Conservation (phyloP, 2,797 vertebrate genomes). For the Sebastes cheni region DNA sequence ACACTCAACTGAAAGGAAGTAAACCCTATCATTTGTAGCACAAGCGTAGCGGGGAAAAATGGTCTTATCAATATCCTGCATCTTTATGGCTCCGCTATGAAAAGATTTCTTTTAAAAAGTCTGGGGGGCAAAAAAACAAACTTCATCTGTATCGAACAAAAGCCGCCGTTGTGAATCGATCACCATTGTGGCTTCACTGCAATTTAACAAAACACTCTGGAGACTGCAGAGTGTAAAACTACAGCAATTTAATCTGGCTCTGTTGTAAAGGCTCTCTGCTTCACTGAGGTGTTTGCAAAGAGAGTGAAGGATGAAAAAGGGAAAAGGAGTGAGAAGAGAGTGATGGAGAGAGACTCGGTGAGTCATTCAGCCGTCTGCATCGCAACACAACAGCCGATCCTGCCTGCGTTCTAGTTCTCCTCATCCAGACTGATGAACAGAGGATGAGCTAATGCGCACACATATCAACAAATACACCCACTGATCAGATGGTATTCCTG, state of each 20-base stretch:
- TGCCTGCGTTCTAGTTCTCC: slow-evolving; percentile 13
- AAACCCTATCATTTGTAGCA: slow-evolving; percentile 10
- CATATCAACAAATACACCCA: slow-evolving; percentile 20
- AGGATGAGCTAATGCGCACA: background rate
- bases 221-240: slow-evolving; percentile 23
- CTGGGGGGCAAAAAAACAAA: background rate
- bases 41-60: slow-evolving; percentile 18
- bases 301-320: slow-evolving; percentile 2
- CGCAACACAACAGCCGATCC: slow-evolving; percentile 41
- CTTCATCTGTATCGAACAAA: slow-evolving; percentile 27
- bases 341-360: slow-evolving; percentile 23
- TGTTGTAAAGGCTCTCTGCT: slow-evolving; percentile 5
- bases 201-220: slow-evolving; percentile 52
- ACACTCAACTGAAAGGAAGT: slow-evolving; percentile 18
- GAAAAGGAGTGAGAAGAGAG: background rate
- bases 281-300: slow-evolving; percentile 13
- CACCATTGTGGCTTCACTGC: slow-evolving; percentile 29
- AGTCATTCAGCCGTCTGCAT: slow-evolving; percentile 38
- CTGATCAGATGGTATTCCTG: slow-evolving; percentile 18
- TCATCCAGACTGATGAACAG: slow-evolving; percentile 19
- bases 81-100: slow-evolving; percentile 18
- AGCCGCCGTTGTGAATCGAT: slow-evolving; percentile 57
- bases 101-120: slow-evolving; percentile 38
- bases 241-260: slow-evolving; percentile 27
- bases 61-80: slow-evolving; percentile 49